phyloP scores from a whole-genome alignment of 2,888 invertebrate species.

The Aphidius colemani region DNA sequence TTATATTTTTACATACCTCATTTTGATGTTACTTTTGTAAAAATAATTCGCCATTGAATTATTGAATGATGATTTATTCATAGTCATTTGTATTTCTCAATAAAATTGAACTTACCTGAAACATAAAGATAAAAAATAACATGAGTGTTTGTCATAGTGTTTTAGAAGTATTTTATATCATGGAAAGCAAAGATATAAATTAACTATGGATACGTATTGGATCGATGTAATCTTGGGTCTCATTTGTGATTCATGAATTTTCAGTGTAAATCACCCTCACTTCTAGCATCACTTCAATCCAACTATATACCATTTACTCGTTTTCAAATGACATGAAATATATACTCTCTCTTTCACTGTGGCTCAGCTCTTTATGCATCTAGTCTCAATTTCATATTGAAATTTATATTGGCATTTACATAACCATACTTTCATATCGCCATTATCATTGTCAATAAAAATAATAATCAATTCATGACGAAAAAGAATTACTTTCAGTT shows the following conservation, averaged over 20 bases:
- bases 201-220: slow-evolving; percentile 38
- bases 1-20: no score
- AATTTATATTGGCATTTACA: no score
- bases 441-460: not conserved
- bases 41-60: no score
- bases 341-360: no score
- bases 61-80: slow-evolving; percentile 4
- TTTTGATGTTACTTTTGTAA: no score
- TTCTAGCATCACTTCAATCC: slow-evolving; percentile 34
- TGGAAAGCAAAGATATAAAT: not conserved
- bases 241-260: slow-evolving; percentile 50
- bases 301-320: slow-evolving; percentile 28
- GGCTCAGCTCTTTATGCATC: no score
- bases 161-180: not conserved
- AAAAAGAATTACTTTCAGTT: not conserved
- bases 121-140: slow-evolving; percentile 25
- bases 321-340: no score
- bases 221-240: slow-evolving; percentile 47
- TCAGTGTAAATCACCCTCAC: slow-evolving; percentile 17
- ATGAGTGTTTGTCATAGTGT: slow-evolving; percentile 3
- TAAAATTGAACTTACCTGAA: slow-evolving; percentile 32
- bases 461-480: slow-evolving; percentile 15
- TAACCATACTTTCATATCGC: no score
- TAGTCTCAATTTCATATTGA: no score
- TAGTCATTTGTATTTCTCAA: not conserved